Evolutionary conservation across 2,113 vertebrate genomes (phyloP).

Genomic region (Melospiza melodia): DNA sequence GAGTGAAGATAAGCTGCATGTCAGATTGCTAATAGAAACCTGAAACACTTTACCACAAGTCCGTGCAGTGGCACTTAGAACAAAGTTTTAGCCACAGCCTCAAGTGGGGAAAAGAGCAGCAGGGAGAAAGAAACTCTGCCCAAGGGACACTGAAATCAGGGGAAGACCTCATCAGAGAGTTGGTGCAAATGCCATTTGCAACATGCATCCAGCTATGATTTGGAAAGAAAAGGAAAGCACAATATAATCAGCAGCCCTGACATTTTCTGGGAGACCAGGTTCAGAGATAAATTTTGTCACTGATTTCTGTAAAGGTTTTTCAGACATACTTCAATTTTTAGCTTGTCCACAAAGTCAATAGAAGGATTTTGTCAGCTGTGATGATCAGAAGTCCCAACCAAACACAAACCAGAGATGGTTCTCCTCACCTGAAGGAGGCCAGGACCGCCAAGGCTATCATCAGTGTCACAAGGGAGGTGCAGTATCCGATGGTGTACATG

Average conservation of each 20-base stretch:
- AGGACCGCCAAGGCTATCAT: slow-evolving; percentile 82
- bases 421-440: slow-evolving; percentile 84
- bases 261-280: neutral
- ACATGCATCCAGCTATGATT: neutral
- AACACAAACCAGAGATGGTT: neutral
- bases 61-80: neutral
- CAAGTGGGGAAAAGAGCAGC: neutral
- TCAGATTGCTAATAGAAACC: neutral
- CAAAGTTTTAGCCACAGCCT: neutral
- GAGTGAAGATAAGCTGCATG: neutral
- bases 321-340: neutral
- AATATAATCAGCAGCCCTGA: neutral
- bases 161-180: neutral
- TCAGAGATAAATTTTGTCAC: neutral
- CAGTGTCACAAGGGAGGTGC: slow-evolving; percentile 84
- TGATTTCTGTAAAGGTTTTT: neutral
- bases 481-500: slow-evolving; percentile 89
- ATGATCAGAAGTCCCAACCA: neutral
- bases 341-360: neutral
- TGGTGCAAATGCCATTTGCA: neutral
- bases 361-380: neutral
- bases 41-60: neutral
- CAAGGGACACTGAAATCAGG: neutral
- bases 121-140: neutral
- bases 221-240: neutral